Conservation (phyloP, 2,113 vertebrate genomes). For the Oxygymnocypris stewartii region DNA sequence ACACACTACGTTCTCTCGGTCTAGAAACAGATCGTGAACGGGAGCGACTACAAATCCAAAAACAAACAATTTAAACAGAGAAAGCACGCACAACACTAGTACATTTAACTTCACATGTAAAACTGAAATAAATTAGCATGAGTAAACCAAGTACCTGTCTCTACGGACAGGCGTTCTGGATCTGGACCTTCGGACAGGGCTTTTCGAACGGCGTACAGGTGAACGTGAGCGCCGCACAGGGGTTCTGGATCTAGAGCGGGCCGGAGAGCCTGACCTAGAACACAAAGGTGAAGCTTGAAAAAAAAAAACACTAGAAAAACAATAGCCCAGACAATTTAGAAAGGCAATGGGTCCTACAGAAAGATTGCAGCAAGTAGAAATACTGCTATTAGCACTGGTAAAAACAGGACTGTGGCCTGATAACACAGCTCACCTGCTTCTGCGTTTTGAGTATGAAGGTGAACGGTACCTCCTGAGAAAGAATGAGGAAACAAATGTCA, state of each 20-base stretch:
- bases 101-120: neutral
- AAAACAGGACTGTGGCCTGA: neutral
- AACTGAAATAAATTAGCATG: neutral
- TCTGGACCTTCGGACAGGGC: constrained; percentile 68
- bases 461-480: constrained; percentile 69
- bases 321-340: too few relatives aligned
- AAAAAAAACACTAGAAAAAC: neutral
- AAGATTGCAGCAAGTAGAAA: neutral
- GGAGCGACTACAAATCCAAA: constrained; percentile 48
- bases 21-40: constrained; percentile 66
- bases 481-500: neutral
- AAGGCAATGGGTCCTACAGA: neutral
- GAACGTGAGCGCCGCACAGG: constrained; percentile 62
- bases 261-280: constrained; percentile 73
- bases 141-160: constrained; percentile 22
- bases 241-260: constrained; percentile 75
- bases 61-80: neutral
- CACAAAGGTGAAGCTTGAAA: neutral
- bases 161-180: constrained; percentile 59
- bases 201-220: constrained; percentile 54
- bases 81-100: neutral
- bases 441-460: constrained; percentile 77
- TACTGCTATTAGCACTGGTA: neutral
- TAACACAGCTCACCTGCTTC: constrained; percentile 71
- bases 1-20: constrained; percentile 51